Base-by-base conservation (phyloP, 2,113 vertebrate genomes). In the Corvus moneduloides region DNA sequence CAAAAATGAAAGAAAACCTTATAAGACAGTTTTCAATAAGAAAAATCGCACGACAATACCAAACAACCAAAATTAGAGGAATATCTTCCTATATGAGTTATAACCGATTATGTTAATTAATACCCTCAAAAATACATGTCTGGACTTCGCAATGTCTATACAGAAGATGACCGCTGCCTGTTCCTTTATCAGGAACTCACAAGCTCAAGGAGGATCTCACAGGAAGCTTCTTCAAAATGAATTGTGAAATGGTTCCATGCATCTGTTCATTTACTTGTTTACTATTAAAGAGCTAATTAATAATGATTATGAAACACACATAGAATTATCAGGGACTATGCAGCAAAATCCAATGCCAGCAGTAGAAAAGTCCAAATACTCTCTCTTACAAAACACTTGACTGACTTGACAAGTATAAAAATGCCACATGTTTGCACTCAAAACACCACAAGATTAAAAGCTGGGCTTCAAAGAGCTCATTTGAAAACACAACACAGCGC, bases 381-480 rank as follows among this genome's bases (percentile, higher is more conserved):
- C n/a, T 76, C 4, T 83, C 20, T 72, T 89, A 64, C 15, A 75
- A 72, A 94, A 61, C 54, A 62, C 32, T 84, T 46, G 33, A 63
- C 51, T 68, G 61, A 89, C 78, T 56, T 43, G 82, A 20, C 56
- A 85, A 87, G 54, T 68, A 89, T 77, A 94, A 93, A 72, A 22
- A 76, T 13, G 4, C 49, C 75, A 76, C n/a, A 79, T 79, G 27
- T 87, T 95, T 93, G 71, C 33, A 76, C 39, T 93, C 78, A 81
- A 32, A 95, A 73, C n/a, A n/a, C 48, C 59, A 72, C 30, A 72
- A 91, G 92, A 81, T 89, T 89, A 87, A 93, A 89, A 87, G 49
- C 69, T 41, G 48, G 44, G 49, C 54, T 91, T 94, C 84, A 79
- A 82, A 87, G 69, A 75, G 20, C 19, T 90, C 49, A 33, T 93